Evolutionary conservation across 1,140 invertebrate species (phyloP).

Genomic region (Solenopsis invicta): DNA sequence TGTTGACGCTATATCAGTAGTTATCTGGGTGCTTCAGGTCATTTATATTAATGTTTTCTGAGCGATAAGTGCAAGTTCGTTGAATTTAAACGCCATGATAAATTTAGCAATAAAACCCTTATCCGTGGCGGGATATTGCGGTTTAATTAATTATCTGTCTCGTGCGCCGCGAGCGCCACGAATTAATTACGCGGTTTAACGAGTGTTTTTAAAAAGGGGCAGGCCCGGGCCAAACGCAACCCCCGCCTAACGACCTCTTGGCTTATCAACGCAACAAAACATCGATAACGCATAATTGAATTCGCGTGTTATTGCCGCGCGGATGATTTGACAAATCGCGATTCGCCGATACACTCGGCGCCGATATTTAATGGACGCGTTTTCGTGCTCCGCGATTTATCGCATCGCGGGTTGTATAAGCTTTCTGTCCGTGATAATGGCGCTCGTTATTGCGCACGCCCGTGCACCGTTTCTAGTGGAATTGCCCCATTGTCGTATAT

Average conservation of each 20-base stretch:
- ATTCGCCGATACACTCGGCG: conserved; percentile 53
- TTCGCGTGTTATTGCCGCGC: conserved; percentile 50
- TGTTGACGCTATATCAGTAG: conserved; percentile 26
- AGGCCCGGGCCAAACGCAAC: conserved; percentile 37
- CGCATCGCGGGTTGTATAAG: conserved; percentile 40
- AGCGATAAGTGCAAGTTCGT: conserved; percentile 57
- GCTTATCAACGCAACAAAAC: conserved; percentile 67
- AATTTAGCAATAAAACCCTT: conserved; percentile 68
- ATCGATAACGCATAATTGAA: conserved; percentile 67
- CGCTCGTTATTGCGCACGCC: conserved; percentile 38
- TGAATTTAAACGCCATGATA: conserved; percentile 64
- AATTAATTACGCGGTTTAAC: conserved; percentile 73
- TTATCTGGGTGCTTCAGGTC: conserved; percentile 15
- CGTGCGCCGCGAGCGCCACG: conserved; percentile 30
- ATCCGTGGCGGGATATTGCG: conserved; percentile 65
- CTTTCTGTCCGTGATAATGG: conserved; percentile 34
- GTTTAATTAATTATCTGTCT: conserved; percentile 72
- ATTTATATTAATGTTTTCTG: conserved; percentile 70
- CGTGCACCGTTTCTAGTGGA: conserved; percentile 21
- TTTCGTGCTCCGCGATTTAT: conserved; percentile 37
- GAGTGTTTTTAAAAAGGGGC: conserved; percentile 71
- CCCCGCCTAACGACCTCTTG: conserved; percentile 70
- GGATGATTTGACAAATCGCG: conserved; percentile 65
- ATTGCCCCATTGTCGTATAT: conserved; percentile 32
- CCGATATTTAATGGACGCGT: conserved; percentile 51